Percentiles rank a stretch among this genome's conserved stretches.
Conservation (phyloP, 2,113 vertebrate genomes). For the Etheostoma spectabile region DNA sequence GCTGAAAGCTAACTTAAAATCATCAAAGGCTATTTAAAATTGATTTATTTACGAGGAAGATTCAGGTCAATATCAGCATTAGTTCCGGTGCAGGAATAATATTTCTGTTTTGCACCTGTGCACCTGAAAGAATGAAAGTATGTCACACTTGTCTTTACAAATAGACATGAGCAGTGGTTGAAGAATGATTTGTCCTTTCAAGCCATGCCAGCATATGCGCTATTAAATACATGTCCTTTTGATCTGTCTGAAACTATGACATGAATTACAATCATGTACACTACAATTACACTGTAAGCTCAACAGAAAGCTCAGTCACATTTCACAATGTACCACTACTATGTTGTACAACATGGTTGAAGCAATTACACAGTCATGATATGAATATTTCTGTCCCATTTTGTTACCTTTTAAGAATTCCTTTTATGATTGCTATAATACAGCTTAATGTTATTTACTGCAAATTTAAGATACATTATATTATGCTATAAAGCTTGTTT, state of each 20-base stretch:
- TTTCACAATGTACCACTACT: slow-evolving; percentile 30
- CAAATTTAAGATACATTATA: background rate
- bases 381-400: slow-evolving; percentile 17
- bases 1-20: slow-evolving; percentile 30
- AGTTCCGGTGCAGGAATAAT: slow-evolving; percentile 21
- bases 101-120: slow-evolving; percentile 70
- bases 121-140: slow-evolving; percentile 71
- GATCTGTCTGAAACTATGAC: slow-evolving; percentile 67
- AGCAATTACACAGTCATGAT: slow-evolving; percentile 50
- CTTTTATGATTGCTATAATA: background rate
- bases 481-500: background rate
- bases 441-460: background rate
- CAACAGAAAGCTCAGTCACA: slow-evolving; percentile 47
- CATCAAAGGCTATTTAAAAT: slow-evolving; percentile 42
- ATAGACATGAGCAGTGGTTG: slow-evolving; percentile 70
- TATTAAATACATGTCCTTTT: slow-evolving; percentile 72
- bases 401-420: background rate
- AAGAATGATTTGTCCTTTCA: slow-evolving; percentile 72
- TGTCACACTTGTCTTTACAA: slow-evolving; percentile 76
- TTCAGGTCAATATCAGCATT: slow-evolving; percentile 28
- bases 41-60: slow-evolving; percentile 37
- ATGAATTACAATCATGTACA: slow-evolving; percentile 69
- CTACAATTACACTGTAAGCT: slow-evolving; percentile 51
- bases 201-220: slow-evolving; percentile 58
- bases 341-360: slow-evolving; percentile 42